These are phyloP conservation scores for Vandiemenella viatica DNA, from an alignment of 2,888 invertebrate genomes.

Conservation along the genomic window DNA sequence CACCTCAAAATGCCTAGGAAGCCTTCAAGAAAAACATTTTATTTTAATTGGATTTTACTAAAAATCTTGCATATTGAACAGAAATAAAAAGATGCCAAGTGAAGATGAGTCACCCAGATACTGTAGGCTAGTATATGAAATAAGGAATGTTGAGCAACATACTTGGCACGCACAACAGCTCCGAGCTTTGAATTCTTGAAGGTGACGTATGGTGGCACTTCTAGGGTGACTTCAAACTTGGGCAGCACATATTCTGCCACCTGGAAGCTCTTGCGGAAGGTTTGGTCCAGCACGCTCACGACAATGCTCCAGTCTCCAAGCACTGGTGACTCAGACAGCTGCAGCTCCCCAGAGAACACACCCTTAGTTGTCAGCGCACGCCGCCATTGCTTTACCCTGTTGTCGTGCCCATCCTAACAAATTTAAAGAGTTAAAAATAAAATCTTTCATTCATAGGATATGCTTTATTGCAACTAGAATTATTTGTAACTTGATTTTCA, in stretches of 20 bases:
- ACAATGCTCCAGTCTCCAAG: conserved; percentile 79
- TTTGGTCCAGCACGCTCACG: conserved; percentile 45
- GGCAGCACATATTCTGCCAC: conserved; percentile 87
- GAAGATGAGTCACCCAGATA: neutral
- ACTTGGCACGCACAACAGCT: conserved; percentile 72
- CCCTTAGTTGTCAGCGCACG: conserved; percentile 51
- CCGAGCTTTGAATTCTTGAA: conserved; percentile 63
- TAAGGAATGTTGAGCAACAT: too few relatives aligned
- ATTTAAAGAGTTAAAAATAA: too few relatives aligned
- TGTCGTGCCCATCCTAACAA: conserved; percentile 56
- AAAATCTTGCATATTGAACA: too few relatives aligned
- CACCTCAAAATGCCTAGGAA: too few relatives aligned
- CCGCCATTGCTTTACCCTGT: conserved; percentile 69
- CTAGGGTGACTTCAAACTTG: conserved; percentile 78
- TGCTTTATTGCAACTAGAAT: too few relatives aligned
- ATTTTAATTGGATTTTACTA: too few relatives aligned
- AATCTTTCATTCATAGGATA: too few relatives aligned
- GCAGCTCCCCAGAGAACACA: conserved; percentile 58
- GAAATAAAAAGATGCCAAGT: neutral
- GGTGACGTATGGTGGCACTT: conserved; percentile 66
- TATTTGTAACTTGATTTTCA: too few relatives aligned
- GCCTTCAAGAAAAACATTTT: too few relatives aligned
- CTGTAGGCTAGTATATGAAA: too few relatives aligned
- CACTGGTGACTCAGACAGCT: conserved; percentile 66
- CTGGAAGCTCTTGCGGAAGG: conserved; percentile 53